These are phyloP conservation scores for Tetramorium alpestre DNA, from an alignment of 1,140 invertebrate species.

Conservation along the genomic window DNA sequence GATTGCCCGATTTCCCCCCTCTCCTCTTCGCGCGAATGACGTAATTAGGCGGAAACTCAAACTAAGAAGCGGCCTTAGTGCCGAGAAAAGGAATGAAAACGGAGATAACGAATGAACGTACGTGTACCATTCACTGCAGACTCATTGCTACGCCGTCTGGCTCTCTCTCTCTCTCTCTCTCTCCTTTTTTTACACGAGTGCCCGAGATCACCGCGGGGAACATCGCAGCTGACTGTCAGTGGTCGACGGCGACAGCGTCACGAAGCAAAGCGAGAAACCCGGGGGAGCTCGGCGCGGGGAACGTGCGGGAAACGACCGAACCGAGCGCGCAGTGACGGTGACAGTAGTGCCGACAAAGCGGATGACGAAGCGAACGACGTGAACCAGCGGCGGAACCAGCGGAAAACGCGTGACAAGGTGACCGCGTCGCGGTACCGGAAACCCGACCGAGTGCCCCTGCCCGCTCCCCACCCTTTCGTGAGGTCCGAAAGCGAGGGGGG, in stretches of 20 bases:
- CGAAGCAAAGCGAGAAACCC: constrained; percentile 17
- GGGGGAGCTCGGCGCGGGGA: neutral
- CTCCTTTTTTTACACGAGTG: neutral
- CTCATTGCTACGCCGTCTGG: neutral
- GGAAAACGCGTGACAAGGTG: constrained; percentile 40
- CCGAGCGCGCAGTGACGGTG: neutral
- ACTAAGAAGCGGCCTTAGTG: neutral
- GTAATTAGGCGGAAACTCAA: neutral
- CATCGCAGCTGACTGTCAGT: constrained; percentile 38
- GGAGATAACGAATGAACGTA: neutral
- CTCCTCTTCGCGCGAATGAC: too few relatives aligned
- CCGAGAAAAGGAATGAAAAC: neutral
- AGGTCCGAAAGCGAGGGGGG: neutral
- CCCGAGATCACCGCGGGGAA: neutral
- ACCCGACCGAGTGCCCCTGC: neutral
- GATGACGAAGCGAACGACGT: constrained; percentile 12
- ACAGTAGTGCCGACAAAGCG: constrained; percentile 33
- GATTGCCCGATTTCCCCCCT: neutral
- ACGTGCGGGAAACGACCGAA: neutral
- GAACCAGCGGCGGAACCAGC: constrained; percentile 2
- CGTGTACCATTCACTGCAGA: neutral
- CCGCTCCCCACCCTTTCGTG: neutral
- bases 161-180: neutral
- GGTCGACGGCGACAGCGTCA: constrained; percentile 32
- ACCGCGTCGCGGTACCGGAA: constrained; percentile 46